phyloP scores from a whole-genome alignment of 2,888 invertebrate species.

The Heliconius sara region DNA sequence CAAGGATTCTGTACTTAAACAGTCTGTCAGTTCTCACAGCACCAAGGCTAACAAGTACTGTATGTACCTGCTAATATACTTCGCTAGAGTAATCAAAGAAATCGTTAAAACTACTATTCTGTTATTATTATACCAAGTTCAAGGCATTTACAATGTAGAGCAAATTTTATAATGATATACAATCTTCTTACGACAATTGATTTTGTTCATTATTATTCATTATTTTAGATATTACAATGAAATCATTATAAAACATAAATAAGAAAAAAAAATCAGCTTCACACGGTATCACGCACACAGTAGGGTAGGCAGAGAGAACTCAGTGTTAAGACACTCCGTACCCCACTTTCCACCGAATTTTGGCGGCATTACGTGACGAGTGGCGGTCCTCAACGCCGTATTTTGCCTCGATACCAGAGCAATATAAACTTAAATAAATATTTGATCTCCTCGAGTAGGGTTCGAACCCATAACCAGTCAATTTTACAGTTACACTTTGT shows the following conservation, averaged over 20 bases:
- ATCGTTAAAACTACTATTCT: conserved; percentile 10
- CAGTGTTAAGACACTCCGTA: no score
- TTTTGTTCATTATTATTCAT: no score
- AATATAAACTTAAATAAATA: no score
- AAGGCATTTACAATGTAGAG: neutral
- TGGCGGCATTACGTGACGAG: no score
- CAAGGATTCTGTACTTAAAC: conserved; percentile 34
- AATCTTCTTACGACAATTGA: neutral
- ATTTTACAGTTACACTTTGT: no score
- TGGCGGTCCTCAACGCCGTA: no score
- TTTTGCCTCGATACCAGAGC: no score
- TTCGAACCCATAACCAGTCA: no score
- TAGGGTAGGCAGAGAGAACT: no score
- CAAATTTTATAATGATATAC: neutral
- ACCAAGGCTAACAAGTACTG: conserved; percentile 21
- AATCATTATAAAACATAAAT: neutral
- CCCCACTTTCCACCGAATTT: no score
- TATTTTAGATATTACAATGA: neutral
- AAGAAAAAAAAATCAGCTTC: neutral
- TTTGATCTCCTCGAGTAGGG: no score
- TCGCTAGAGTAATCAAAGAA: neutral
- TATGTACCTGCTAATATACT: conserved; percentile 9
- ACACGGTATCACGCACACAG: no score
- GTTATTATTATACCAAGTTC: neutral
- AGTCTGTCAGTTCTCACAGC: conserved; percentile 39